Percentiles rank a stretch among this genome's conserved stretches.
These are phyloP conservation scores for Probaryconus sp. DNA, from an alignment of 1,140 invertebrate species.

Conservation along the genomic window DNA sequence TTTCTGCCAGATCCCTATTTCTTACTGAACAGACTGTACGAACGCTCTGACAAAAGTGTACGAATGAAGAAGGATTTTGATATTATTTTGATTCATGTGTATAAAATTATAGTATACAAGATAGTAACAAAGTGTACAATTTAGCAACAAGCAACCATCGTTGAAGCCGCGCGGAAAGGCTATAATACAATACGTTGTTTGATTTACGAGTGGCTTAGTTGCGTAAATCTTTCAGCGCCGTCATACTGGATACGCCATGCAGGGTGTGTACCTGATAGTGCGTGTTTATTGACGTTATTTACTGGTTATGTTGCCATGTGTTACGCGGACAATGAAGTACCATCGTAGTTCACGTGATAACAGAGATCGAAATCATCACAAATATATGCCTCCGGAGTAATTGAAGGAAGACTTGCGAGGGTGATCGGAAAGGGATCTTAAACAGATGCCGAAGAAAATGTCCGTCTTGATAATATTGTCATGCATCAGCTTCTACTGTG, in stretches of 20 bases:
- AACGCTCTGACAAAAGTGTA: background rate
- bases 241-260: conserved; percentile 23
- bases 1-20: no score
- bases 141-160: conserved; percentile 36
- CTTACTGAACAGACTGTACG: no score
- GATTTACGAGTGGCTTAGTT: conserved; percentile 54
- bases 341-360: conserved; percentile 24
- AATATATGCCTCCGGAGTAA: conserved; percentile 9
- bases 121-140: conserved; percentile 59
- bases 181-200: conserved; percentile 56
- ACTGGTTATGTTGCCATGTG: conserved; percentile 11
- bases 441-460: no score
- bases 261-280: conserved; percentile 49
- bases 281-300: conserved; percentile 59
- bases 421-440: no score
- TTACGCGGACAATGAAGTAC: conserved; percentile 23
- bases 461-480: no score
- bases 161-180: conserved; percentile 26
- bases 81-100: conserved; percentile 58
- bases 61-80: conserved; percentile 38
- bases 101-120: conserved; percentile 54
- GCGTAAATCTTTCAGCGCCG: conserved; percentile 60
- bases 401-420: conserved; percentile 5
- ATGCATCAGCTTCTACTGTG: no score
- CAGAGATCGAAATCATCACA: conserved; percentile 26